Evolutionary conservation across 2,888 invertebrate genomes (phyloP), one percentile per base, ranked within the genome.

Genomic region (Caenorhabditis japonica): DNA sequence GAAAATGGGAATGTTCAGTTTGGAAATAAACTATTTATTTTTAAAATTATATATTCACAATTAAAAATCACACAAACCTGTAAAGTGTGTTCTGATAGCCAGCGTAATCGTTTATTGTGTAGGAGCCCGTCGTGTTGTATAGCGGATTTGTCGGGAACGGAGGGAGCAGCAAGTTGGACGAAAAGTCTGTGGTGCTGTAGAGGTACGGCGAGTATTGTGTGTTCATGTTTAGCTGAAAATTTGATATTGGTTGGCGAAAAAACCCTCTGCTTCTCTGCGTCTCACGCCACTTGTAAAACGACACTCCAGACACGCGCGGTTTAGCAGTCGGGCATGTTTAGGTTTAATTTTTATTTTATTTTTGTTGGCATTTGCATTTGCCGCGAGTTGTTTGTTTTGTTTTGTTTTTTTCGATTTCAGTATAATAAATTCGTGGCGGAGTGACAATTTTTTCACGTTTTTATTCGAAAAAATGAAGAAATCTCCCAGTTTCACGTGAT

Each of bases 71-170:
- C 23, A 39, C 33, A 23, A 55, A 77, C 77, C 77, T 77, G 49
- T 78, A 78, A 10, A 78, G 46, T 4, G 78, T 78, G 41, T 79
- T 72, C 44, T 70, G 77, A 44, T 79, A 79, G 44, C 64, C 60
- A 12, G 64, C 47, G 23, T 77, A 79, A 47, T 79, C 76, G 30
- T 64, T 64, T n/a, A 36, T 52, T 2, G 47, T 34, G 23, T 66
- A 74, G 13, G 58, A 4, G 7, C 58, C 52, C 5, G 60, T 17
- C 30, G 60, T 52, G 19, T 51, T 49, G 53, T 53, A 70, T 34
- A 60, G 49, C n/a, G 33, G 33, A 66, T 49, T 60, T 27, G 21
- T 51, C 49, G 49, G 51, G 53, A 60, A 69, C n/a, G 47, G 60
- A 1, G 47, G 53, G 15, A 53, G 59, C 0, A 46, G 43, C 4